phyloP scores from a whole-genome alignment of 1,140 invertebrate species.

The Chlorops oryzae region DNA sequence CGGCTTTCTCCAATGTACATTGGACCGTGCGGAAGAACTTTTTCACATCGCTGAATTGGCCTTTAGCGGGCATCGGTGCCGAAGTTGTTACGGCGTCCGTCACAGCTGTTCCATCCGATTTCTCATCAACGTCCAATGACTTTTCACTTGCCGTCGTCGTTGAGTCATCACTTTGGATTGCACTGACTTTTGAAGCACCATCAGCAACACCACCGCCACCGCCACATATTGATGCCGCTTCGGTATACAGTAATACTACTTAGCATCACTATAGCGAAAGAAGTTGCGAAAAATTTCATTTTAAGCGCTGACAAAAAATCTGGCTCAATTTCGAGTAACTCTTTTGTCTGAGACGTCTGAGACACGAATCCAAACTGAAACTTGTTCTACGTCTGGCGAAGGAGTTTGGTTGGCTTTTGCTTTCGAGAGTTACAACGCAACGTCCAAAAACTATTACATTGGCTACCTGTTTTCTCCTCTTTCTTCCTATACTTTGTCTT shows the following conservation, averaged over 20 bases:
- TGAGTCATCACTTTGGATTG: constrained; percentile 27
- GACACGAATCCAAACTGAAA: constrained; percentile 31
- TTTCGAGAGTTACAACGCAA: too few relatives aligned
- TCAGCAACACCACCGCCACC: constrained; percentile 8
- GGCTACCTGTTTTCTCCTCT: too few relatives aligned
- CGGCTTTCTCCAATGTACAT: constrained; percentile 34
- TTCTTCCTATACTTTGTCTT: too few relatives aligned
- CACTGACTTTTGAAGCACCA: constrained; percentile 16
- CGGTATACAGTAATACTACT: too few relatives aligned
- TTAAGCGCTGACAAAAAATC: background rate
- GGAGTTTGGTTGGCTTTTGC: too few relatives aligned
- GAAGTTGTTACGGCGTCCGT: constrained; percentile 9
- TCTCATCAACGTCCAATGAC: background rate
- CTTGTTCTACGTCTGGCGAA: constrained; percentile 23
- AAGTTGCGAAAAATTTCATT: background rate
- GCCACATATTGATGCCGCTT: too few relatives aligned
- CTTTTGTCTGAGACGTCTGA: constrained; percentile 21
- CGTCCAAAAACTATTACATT: too few relatives aligned
- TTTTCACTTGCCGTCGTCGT: background rate
- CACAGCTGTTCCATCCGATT: background rate
- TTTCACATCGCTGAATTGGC: constrained; percentile 34
- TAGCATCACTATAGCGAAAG: too few relatives aligned
- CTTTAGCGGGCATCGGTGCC: constrained; percentile 13
- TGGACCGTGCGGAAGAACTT: constrained; percentile 36
- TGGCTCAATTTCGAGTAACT: too few relatives aligned